Evolutionary conservation across 2,797 vertebrate species (phyloP).

Genomic region (Notamacropus eugenii): DNA sequence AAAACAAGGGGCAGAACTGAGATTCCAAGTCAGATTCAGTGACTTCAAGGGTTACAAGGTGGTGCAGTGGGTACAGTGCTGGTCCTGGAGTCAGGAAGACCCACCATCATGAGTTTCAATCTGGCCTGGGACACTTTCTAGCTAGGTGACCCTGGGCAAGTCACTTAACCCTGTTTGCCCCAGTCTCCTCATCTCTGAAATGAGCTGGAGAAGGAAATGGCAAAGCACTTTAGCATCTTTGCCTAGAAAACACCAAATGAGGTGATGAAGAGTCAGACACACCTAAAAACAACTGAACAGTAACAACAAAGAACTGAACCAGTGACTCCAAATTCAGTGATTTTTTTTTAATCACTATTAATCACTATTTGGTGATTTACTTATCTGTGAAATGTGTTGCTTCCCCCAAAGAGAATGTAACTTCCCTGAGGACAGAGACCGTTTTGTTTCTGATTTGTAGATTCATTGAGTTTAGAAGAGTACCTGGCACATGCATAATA

Average conservation of each 20-base stretch:
- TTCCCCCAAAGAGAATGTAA: not conserved
- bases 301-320: not conserved
- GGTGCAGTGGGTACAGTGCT: too few species aligned
- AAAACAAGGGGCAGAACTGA: not conserved
- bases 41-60: not conserved
- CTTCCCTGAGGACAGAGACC: not conserved
- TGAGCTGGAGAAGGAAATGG: not conserved
- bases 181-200: not conserved
- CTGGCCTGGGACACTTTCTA: not conserved
- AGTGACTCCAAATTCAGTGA: not conserved
- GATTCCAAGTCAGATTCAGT: not conserved
- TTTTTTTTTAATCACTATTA: too few species aligned
- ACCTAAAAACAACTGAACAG: not conserved
- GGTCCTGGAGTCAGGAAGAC: too few species aligned
- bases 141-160: not conserved
- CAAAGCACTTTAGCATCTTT: not conserved
- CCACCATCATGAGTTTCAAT: not conserved
- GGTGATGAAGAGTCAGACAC: not conserved
- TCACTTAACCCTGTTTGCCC: not conserved
- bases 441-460: not conserved
- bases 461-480: not conserved
- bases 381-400: not conserved
- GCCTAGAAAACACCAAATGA: not conserved
- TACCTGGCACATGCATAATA: not conserved
- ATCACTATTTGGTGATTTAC: too few species aligned